Base-by-base conservation (phyloP, 2,797 vertebrate genomes). In the Scarus forsteni region DNA sequence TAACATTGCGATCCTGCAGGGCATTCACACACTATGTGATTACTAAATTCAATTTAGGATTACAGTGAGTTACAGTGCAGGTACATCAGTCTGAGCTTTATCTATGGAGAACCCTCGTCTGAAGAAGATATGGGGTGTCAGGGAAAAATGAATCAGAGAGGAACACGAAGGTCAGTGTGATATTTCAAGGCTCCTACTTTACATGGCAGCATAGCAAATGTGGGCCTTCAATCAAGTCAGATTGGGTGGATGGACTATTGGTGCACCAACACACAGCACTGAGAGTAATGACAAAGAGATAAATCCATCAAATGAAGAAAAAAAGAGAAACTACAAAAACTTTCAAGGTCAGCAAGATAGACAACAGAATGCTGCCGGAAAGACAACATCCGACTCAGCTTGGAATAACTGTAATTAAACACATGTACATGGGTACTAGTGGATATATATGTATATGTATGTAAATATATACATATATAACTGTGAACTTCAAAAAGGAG, bases 131-230 rank as follows among this genome's bases (percentile, higher is more conserved):
- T 8, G 72, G 68, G 18, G 72, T 85, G 89, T 86, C 85, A 83
- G 73, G 70, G 83, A 72, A 88, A 80, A 90, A 91, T 90, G 83
- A 90, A 92, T 90, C 83, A 89, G 81, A 70, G 75, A 77, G 76
- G 70, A 90, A 70, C 81, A 77, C 75, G 93, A 95, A 94, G 94
- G 94, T 94, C 93, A 93, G 67, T 43, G 85, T 80, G 89, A 86
- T 91, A 89, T 92, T 90, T 88, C 88, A 89, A 88, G 79, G 90
- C 85, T 77, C 70, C 93, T 92, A 70, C 89, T 95, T 94, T 93
- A 91, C 93, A 94, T 94, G 91, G 79, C 85, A 68, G 92, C 93
- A 93, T 93, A 89, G 80, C 78, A 94, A 94, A 94, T 94, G 92
- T 91, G 87, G 89, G 86, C 88, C 92, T 93, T 94, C 92, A 94